Evolutionary conservation across 2,888 invertebrate genomes (phyloP), one percentile per base, ranked within the genome.

Genomic region (Leucophora obtusa): DNA sequence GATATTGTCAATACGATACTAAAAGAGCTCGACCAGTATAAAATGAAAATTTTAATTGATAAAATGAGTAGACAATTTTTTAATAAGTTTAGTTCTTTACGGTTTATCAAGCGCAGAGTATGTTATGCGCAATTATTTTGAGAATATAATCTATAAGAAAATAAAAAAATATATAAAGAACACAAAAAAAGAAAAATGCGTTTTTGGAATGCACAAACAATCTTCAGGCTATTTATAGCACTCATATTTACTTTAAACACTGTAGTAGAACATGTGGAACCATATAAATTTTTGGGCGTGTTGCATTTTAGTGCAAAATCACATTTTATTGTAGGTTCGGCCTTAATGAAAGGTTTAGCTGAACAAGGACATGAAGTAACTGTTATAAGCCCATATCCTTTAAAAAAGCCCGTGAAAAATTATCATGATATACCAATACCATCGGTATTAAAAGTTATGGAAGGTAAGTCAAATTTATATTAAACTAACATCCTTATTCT

Each of bases 321-420:
- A 0, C 88, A 88, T 77, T 89, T 87, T 81, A 88, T 89, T 71
- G 86, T 90, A 8, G 89, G 88, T 0, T 87, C 88, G 7, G 83
- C 89, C 0, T 72, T 91, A 72, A 85, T 89, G 73, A 87, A 87
- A 28, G 88, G 86, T 0, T 82, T 91, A 28, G 86, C 86, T 1
- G 82, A 83, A 10, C 84, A 86, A 1, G 91, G 91, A 0, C 91
- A 91, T 82, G 84, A 90, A 9, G 87, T 91, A 1, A 89, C 88
- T 0, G 79, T 89, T 0, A 84, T 89, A 28, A 86, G 87, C 4
- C 84, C 88, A 9, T 88, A 86, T 84, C 87, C 88, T 2, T 85
- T 85, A 50, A 85, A 86, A 56, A 84, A 86, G 1, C 85, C 86
- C 0, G 24, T 87, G 0, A 82, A 83, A 21, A 88, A 88, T 69